Evolutionary conservation across 1,140 invertebrate genomes (phyloP).

Genomic region (Drosophila nigromelanica): DNA sequence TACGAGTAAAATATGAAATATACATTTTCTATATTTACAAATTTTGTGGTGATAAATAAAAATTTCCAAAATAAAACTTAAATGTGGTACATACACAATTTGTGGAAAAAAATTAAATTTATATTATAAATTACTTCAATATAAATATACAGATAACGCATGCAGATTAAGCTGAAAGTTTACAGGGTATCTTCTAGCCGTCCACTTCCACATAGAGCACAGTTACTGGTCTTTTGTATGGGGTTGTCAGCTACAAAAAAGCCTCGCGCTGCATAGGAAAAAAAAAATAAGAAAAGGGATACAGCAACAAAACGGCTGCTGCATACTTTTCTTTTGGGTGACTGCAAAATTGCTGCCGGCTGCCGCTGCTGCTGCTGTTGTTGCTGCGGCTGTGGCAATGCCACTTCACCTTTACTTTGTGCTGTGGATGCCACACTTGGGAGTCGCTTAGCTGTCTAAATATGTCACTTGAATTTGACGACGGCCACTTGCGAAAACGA

Average conservation of each 20-base stretch:
- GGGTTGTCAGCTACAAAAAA: conserved; percentile 39
- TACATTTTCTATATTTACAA: no score
- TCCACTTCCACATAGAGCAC: neutral
- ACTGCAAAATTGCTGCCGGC: conserved; percentile 64
- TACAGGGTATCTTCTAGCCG: neutral
- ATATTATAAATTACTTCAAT: no score
- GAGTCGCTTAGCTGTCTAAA: conserved; percentile 82
- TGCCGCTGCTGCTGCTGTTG: conserved; percentile 27
- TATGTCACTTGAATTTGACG: conserved; percentile 82
- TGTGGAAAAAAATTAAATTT: no score
- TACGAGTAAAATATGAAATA: no score
- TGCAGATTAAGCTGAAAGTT: no score
- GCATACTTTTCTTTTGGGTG: conserved; percentile 36
- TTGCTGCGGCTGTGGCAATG: conserved; percentile 30
- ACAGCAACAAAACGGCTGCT: conserved; percentile 27
- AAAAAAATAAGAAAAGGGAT: conserved; percentile 25
- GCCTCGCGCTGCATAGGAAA: conserved; percentile 29
- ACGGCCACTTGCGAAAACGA: conserved; percentile 68
- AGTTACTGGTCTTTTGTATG: conserved; percentile 6
- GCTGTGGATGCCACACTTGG: conserved; percentile 58
- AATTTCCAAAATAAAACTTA: no score
- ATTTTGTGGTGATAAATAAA: no score
- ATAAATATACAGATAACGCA: no score
- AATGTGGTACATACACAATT: no score
- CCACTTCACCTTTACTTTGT: conserved; percentile 69